Evolutionary conservation across 2,797 vertebrate species (phyloP).

Genomic region (Clarias platycephalus): DNA sequence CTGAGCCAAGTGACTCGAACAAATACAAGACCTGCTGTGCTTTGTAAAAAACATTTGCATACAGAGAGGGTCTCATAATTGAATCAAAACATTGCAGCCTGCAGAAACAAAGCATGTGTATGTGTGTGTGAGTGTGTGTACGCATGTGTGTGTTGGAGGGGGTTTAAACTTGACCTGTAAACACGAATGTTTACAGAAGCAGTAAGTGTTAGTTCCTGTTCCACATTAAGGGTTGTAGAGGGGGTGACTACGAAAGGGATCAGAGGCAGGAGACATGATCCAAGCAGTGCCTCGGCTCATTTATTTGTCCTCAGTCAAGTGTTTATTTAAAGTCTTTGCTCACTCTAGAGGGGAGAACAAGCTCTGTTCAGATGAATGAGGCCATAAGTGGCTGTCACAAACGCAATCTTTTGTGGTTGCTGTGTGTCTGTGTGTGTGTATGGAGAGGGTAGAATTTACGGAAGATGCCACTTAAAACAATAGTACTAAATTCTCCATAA

Average conservation of each 20-base stretch:
- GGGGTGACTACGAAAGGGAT: constrained; percentile 68
- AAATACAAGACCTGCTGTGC: not conserved
- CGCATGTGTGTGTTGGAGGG: constrained; percentile 67
- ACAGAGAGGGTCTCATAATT: not conserved
- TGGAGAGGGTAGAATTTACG: not conserved
- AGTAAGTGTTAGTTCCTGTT: constrained; percentile 72
- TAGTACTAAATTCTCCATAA: not conserved
- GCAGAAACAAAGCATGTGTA: not conserved
- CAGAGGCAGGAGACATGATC: constrained; percentile 65
- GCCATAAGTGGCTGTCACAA: constrained; percentile 73
- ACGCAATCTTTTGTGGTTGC: constrained; percentile 66
- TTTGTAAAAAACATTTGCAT: not conserved
- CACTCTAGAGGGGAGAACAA: constrained; percentile 38
- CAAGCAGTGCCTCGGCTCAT: constrained; percentile 73
- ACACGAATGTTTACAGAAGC: constrained; percentile 88
- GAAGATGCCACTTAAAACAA: not conserved
- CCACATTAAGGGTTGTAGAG: constrained; percentile 47
- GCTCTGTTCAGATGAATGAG: constrained; percentile 54
- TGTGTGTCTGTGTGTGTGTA: constrained; percentile 47
- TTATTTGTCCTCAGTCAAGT: constrained; percentile 82
- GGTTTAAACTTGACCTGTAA: constrained; percentile 83
- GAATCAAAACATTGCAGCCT: not conserved
- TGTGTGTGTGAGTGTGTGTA: not conserved
- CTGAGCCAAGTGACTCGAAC: not conserved
- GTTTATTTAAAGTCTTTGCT: constrained; percentile 80